These are phyloP conservation scores for Ptiloglossa arizonensis DNA, from an alignment of 1,140 invertebrate genomes.

Conservation along the genomic window DNA sequence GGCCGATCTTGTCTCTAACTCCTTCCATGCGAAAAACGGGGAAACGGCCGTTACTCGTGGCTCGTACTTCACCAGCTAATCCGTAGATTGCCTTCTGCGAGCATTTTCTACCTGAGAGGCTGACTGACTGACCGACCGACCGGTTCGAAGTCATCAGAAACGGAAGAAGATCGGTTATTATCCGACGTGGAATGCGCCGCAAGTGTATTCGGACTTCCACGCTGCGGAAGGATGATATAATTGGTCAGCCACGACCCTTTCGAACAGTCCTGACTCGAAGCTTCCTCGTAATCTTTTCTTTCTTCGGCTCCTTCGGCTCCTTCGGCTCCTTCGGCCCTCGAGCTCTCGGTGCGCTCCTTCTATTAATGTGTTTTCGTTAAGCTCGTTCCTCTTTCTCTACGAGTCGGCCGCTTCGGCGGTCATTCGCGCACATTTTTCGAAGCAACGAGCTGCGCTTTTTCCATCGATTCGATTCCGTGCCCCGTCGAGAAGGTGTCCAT, in stretches of 20 bases:
- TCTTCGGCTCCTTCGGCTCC: neutral
- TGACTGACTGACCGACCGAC: constrained; percentile 53
- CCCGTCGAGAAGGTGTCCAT: neutral
- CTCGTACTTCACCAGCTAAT: constrained; percentile 48
- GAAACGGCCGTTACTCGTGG: neutral
- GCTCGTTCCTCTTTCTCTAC: neutral
- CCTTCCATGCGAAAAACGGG: constrained; percentile 38
- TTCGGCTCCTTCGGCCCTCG: neutral
- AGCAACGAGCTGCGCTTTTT: too few species aligned
- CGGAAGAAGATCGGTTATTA: constrained; percentile 57
- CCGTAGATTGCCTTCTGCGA: constrained; percentile 62
- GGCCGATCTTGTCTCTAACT: constrained; percentile 24
- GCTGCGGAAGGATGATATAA: constrained; percentile 41
- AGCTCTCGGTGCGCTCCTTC: neutral
- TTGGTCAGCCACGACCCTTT: constrained; percentile 48
- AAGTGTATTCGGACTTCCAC: constrained; percentile 44
- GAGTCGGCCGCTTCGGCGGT: neutral
- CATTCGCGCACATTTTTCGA: too few species aligned
- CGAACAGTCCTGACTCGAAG: neutral
- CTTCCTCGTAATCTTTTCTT: constrained; percentile 20
- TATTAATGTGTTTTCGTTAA: constrained; percentile 38
- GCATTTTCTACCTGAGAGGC: constrained; percentile 55
- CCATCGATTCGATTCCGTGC: neutral
- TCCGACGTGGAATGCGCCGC: constrained; percentile 44
- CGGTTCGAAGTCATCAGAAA: constrained; percentile 47